These are phyloP conservation scores for Campaea margaritaria DNA, from an alignment of 2,888 invertebrate species.

Conservation along the genomic window DNA sequence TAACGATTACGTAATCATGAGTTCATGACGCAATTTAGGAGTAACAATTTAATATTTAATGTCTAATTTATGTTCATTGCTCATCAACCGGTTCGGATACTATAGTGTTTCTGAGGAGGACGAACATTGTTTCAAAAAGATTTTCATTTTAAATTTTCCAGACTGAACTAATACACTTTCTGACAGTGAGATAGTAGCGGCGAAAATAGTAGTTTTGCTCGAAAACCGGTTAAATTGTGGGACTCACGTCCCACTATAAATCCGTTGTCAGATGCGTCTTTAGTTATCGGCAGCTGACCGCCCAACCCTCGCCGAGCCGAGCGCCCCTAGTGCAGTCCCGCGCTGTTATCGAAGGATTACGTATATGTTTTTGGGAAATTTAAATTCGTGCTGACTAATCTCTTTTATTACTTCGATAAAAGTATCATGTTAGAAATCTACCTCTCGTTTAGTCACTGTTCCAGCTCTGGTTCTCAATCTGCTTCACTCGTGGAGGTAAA, in stretches of 20 bases:
- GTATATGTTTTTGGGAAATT: constrained; percentile 44
- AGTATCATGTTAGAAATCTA: not conserved
- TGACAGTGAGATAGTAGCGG: constrained; percentile 41
- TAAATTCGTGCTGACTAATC: constrained; percentile 39
- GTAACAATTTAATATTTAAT: constrained; percentile 40
- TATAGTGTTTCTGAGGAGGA: constrained; percentile 25
- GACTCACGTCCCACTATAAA: constrained; percentile 48
- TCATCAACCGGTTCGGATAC: constrained; percentile 34
- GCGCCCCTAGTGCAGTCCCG: constrained; percentile 40
- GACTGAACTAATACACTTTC: constrained; percentile 29
- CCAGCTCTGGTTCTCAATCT: not conserved
- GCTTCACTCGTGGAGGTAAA: not conserved
- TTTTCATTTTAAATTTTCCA: constrained; percentile 22
- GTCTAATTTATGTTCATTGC: constrained; percentile 41
- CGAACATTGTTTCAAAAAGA: constrained; percentile 8
- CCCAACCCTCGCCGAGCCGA: constrained; percentile 40
- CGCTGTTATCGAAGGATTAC: constrained; percentile 50
- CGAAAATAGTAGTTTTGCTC: constrained; percentile 40
- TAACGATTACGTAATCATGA: constrained; percentile 49
- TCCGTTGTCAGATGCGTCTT: constrained; percentile 54
- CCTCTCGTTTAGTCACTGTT: not conserved
- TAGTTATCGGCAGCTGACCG: constrained; percentile 58
- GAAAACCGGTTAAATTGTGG: constrained; percentile 43
- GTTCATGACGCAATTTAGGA: constrained; percentile 45
- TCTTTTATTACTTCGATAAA: constrained; percentile 7